Evolutionary conservation across 2,113 vertebrate genomes (phyloP).

Genomic region (Mesitornis unicolor): DNA sequence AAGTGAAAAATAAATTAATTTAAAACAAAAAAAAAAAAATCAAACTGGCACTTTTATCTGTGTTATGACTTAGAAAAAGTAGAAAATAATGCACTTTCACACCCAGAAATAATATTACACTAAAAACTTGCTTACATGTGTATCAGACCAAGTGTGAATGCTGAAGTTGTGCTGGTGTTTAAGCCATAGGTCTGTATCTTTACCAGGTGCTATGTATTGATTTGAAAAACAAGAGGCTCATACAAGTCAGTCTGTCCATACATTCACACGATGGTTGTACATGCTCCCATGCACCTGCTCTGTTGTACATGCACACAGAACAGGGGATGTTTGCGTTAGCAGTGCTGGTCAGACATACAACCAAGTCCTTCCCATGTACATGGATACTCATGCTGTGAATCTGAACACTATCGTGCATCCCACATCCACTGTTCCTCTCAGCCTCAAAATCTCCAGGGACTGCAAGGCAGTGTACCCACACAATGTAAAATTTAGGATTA

Average conservation of each 20-base stretch:
- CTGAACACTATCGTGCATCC: not conserved
- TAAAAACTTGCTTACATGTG: not conserved
- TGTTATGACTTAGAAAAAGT: not conserved
- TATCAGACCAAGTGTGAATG: not conserved
- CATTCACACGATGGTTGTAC: not conserved
- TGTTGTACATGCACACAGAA: too few relatives aligned
- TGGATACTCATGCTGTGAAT: rapidly evolving
- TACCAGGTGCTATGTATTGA: not conserved
- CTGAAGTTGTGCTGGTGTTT: not conserved
- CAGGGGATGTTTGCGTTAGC: not conserved
- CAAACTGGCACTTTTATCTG: not conserved
- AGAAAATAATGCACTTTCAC: not conserved
- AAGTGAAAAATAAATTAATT: not conserved
- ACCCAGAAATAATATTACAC: not conserved
- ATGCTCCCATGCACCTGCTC: not conserved
- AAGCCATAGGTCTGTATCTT: not conserved
- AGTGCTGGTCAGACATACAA: not conserved
- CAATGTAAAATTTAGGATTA: not conserved
- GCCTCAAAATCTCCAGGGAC: not conserved
- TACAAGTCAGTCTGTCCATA: not conserved
- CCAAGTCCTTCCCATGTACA: not conserved
- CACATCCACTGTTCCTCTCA: not conserved
- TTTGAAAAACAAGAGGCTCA: not conserved
- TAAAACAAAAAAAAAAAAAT: not conserved
- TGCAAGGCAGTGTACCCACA: not conserved